Base-by-base conservation (phyloP, 2,888 invertebrate species). In the Tenthredo scrophulariae region DNA sequence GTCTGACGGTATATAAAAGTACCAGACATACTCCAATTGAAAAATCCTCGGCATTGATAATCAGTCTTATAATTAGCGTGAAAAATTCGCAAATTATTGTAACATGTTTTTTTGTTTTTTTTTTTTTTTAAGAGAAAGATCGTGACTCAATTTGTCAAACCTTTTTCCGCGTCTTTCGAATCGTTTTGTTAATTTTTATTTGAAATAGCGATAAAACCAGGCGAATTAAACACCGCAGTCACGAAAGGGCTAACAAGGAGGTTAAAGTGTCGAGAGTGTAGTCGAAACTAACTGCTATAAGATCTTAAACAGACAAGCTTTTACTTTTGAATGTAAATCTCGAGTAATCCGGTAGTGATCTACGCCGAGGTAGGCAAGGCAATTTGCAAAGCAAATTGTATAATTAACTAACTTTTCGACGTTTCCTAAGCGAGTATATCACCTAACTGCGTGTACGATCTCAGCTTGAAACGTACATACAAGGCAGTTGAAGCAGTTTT, bases 261-360 rank as follows among this genome's bases (percentile, higher is more conserved):
- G 79, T 80, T 80, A 62, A 80, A 80, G 22, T 62, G 79, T 80
- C 40, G 62, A 80, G 33, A 80, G 22, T 40, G 18, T 80, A 29
- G 15, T 29, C 22, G 18, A 50, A 77, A 18, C 13, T 18, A 50
- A 54, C 29, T 29, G 33, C 29, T 26, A 50, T 7, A 80, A 58
- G 79, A 80, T 62, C 62, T 40, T 22, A 10, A 37, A 7, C 40
- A 58, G 62, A 37, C 37, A 22, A 62, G 79, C 79, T 80, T 80
- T 80, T 80, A 80, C 79, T 80, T 80, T 80, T 80, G 62, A 80
- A 80, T 62, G 58, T 80, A 80, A 80, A 80, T 80, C 62, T 80
- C 22, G n/a, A 33, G n/a, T 37, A 22, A 79, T 37, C 37, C 22
- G 33, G 54, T 50, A 46, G 58, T 40, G 58, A 50, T 75, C 50